Percentiles rank a stretch among this genome's conserved stretches.
Evolutionary conservation across 2,113 vertebrate species (phyloP).

Genomic region (Coptodon bakossiorum): DNA sequence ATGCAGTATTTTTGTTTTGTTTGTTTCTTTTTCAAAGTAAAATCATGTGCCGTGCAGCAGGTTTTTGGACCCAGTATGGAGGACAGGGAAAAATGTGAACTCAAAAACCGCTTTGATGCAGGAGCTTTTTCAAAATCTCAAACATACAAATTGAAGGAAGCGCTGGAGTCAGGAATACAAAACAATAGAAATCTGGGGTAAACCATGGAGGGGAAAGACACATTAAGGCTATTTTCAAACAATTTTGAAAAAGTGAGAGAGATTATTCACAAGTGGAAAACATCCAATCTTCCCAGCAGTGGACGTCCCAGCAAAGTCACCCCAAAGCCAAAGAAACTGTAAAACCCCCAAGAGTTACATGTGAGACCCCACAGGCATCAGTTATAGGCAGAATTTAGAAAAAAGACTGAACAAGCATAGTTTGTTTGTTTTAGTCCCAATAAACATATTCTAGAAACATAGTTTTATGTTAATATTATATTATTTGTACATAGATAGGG

Average conservation of each 20-base stretch:
- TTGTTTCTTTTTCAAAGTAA: background rate
- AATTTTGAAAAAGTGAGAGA: background rate
- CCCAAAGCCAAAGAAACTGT: background rate
- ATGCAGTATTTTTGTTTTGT: background rate
- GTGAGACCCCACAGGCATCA: background rate
- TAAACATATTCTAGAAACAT: background rate
- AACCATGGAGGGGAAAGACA: background rate
- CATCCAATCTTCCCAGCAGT: background rate
- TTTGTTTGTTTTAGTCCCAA: background rate
- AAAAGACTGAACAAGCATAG: background rate
- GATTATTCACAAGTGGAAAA: background rate
- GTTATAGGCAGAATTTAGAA: background rate
- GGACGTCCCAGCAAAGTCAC: rapidly evolving
- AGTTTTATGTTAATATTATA: background rate
- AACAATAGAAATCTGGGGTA: background rate
- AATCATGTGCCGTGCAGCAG: background rate
- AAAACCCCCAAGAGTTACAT: background rate
- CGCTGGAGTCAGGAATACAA: background rate
- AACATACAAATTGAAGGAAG: background rate
- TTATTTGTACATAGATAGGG: background rate
- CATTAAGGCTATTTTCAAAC: background rate
- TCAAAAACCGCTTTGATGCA: background rate
- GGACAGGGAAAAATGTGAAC: background rate
- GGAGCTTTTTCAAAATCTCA: background rate
- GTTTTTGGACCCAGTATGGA: background rate